Percentiles rank a stretch among this genome's conserved stretches.
phyloP scores from a whole-genome alignment of 2,797 vertebrate species.

The Enteromius thamalakanensis region DNA sequence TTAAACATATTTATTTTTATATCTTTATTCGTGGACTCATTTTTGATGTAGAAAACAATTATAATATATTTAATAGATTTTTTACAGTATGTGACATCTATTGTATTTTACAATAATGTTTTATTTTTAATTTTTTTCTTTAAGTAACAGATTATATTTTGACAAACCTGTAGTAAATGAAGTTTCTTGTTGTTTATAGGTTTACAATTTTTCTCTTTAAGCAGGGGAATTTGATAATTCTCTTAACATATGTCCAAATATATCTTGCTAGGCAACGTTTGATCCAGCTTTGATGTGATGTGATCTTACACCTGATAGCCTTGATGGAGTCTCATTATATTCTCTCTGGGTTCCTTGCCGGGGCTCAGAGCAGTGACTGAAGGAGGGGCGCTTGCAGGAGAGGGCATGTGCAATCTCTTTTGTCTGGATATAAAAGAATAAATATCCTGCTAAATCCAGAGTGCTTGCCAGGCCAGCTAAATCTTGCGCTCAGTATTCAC shows the following conservation, averaged over 20 bases:
- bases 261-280: constrained; percentile 45
- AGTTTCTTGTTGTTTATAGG: constrained; percentile 22
- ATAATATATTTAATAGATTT: not conserved
- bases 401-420: constrained; percentile 80
- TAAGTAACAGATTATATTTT: not conserved
- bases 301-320: constrained; percentile 64
- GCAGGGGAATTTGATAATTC: constrained; percentile 47
- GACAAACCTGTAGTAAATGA: constrained; percentile 36
- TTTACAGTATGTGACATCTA: not conserved
- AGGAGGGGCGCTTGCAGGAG: constrained; percentile 54
- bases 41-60: not conserved
- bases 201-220: constrained; percentile 22
- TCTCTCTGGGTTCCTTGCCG: constrained; percentile 63
- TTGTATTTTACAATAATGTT: too few relatives aligned
- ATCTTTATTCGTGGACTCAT: too few relatives aligned
- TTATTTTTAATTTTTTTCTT: too few relatives aligned
- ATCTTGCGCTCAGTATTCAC: constrained; percentile 82
- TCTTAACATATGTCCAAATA: constrained; percentile 43
- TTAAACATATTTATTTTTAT: not conserved
- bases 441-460: constrained; percentile 81
- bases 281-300: constrained; percentile 61
- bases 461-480: constrained; percentile 75
- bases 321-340: constrained; percentile 74
- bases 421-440: constrained; percentile 84
- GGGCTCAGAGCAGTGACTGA: constrained; percentile 26